phyloP scores from a whole-genome alignment of 1,140 invertebrate genomes.

The Ganaspis sp. region DNA sequence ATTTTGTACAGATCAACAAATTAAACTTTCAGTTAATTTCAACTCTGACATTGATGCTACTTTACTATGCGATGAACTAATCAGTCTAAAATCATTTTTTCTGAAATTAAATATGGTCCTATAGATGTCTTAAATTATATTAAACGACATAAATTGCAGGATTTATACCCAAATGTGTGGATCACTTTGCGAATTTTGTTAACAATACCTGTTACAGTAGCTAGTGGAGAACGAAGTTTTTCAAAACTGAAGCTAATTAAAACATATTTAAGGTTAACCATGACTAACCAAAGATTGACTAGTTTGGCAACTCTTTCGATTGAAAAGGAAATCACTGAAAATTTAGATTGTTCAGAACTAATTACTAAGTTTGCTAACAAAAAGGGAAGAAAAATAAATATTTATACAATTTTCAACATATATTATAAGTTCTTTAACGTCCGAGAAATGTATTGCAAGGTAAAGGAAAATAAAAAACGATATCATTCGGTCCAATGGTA shows the following conservation, averaged over 20 bases:
- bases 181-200: constrained; percentile 38
- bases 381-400: no score
- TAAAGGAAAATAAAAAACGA: no score
- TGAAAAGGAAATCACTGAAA: no score
- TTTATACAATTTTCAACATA: no score
- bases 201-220: constrained; percentile 44
- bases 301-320: no score
- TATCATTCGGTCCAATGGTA: no score
- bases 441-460: no score
- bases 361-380: no score
- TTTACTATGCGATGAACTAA: no score
- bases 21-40: constrained; percentile 37
- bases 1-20: constrained; percentile 39
- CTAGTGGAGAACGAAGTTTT: constrained; percentile 50
- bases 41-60: constrained; percentile 40
- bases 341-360: no score
- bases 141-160: neutral
- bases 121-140: constrained; percentile 47
- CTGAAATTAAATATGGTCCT: constrained; percentile 34
- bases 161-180: constrained; percentile 34
- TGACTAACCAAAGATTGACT: neutral
- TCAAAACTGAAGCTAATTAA: constrained; percentile 50
- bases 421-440: no score
- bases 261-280: constrained; percentile 33
- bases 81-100: no score